Percentiles rank a stretch among this genome's conserved stretches.
phyloP scores from a whole-genome alignment of 2,113 vertebrate genomes.

The Romanogobio albipinnatus region DNA sequence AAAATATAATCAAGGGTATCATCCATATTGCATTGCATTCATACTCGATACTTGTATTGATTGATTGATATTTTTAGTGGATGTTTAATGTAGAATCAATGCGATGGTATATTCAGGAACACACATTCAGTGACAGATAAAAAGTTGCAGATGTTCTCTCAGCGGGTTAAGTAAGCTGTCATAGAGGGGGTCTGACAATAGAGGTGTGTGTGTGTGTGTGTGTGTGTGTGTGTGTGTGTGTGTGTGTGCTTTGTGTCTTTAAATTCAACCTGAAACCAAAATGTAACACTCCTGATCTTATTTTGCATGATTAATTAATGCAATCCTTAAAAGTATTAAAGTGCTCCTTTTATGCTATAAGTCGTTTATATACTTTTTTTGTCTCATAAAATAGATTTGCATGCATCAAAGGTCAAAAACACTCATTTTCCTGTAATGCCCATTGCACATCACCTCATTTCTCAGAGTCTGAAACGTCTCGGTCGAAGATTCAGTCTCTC shows the following conservation, averaged over 20 bases:
- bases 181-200: conserved; percentile 60
- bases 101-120: not conserved
- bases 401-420: no score
- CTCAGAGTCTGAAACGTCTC: no score
- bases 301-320: not conserved
- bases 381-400: no score
- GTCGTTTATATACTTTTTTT: no score
- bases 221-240: conserved; percentile 13
- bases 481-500: no score
- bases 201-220: conserved; percentile 32
- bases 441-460: no score
- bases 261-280: not conserved
- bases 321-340: not conserved
- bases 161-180: conserved; percentile 70
- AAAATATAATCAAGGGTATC: not conserved
- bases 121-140: conserved; percentile 35
- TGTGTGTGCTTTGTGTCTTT: not conserved
- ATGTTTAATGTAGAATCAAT: not conserved
- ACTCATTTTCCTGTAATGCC: no score
- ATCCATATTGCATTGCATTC: not conserved
- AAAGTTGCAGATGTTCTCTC: conserved; percentile 71
- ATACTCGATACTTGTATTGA: not conserved
- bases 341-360: no score
- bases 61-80: no score
- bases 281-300: not conserved